A percentile compares a stretch with the other conserved stretches of the same genome.
Conservation (phyloP, 1,140 invertebrate species). For the Penaeus japonicus region DNA sequence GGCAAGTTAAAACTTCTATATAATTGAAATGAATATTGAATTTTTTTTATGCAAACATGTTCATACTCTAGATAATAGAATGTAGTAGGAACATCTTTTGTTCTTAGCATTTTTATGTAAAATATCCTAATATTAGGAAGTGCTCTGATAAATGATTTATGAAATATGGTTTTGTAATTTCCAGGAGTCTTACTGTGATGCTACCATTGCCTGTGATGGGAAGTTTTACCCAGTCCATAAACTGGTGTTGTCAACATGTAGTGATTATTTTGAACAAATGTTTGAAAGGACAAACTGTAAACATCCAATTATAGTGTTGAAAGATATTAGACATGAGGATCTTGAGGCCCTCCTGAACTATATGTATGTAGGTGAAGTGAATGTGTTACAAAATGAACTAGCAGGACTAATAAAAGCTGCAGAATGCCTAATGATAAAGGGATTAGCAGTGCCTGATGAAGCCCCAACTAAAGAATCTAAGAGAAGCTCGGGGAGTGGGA, state of each 20-base stretch:
- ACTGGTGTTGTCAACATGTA: constrained; percentile 51
- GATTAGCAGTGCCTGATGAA: constrained; percentile 50
- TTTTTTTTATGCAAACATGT: no score
- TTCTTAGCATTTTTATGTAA: no score
- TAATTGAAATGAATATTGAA: no score
- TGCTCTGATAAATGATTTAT: no score
- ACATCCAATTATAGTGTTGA: constrained; percentile 50
- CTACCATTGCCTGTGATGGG: constrained; percentile 50
- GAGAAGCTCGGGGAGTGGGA: constrained; percentile 20
- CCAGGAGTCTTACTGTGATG: constrained; percentile 55
- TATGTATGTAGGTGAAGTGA: constrained; percentile 52
- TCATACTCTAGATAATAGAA: no score
- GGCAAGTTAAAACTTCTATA: background rate
- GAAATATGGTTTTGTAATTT: background rate
- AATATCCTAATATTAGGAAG: no score
- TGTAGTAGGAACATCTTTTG: no score
- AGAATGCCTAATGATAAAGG: constrained; percentile 50
- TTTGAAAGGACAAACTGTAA: constrained; percentile 54
- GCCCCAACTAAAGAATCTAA: constrained; percentile 45
- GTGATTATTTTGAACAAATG: constrained; percentile 54
- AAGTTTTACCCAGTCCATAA: constrained; percentile 51
- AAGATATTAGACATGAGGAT: constrained; percentile 47
- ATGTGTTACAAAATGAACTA: constrained; percentile 46
- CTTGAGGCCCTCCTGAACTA: constrained; percentile 45
- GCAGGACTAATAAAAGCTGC: constrained; percentile 46